Conservation (phyloP, 1,140 invertebrate species). For the Calosoma granatense region DNA sequence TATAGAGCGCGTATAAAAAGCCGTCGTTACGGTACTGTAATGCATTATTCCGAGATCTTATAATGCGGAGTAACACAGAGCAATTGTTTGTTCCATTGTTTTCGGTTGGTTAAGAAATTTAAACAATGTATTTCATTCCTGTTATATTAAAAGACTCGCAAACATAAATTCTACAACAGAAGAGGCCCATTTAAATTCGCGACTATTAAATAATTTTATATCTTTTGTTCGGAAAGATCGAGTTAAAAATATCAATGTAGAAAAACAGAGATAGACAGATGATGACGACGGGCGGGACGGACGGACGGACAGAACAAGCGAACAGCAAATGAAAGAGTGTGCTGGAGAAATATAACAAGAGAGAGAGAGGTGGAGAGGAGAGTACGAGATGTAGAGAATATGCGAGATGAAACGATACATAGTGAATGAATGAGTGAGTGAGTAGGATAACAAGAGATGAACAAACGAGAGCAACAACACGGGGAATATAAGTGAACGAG, state of each 20-base stretch:
- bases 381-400: too few relatives aligned
- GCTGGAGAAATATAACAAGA: too few relatives aligned
- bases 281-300: too few relatives aligned
- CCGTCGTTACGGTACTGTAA: neutral
- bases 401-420: too few relatives aligned
- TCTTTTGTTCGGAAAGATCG: conserved; percentile 5
- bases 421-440: too few relatives aligned
- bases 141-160: conserved; percentile 4
- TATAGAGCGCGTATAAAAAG: neutral
- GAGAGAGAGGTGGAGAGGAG: too few relatives aligned
- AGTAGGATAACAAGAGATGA: too few relatives aligned
- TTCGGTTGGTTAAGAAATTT: conserved; percentile 9
- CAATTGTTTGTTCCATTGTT: conserved; percentile 4
- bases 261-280: neutral
- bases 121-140: conserved; percentile 8
- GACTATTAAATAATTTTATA: neutral
- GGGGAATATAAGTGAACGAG: neutral
- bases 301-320: too few relatives aligned
- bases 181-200: neutral
- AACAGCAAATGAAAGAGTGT: neutral
- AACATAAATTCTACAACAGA: conserved; percentile 1
- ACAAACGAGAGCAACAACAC: too few relatives aligned
- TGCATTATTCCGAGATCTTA: neutral
- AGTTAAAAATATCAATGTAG: neutral
- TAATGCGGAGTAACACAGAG: neutral